These are phyloP conservation scores for Gracilinanus agilis DNA, from an alignment of 2,113 vertebrate species.

Conservation along the genomic window DNA sequence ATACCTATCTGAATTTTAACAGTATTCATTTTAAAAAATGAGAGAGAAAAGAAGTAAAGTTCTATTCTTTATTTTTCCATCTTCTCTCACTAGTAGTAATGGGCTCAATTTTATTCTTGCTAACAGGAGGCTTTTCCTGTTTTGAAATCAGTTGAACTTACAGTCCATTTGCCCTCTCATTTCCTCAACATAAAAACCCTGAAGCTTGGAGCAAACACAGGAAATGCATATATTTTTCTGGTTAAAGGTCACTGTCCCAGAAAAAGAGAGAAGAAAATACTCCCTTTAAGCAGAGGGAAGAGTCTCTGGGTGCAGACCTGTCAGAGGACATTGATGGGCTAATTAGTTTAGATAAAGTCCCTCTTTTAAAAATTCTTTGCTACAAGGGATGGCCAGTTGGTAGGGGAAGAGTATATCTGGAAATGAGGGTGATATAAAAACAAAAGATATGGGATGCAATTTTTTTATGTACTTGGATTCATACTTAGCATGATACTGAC, in stretches of 20 bases:
- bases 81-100: slow-evolving; percentile 13
- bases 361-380: neutral
- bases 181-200: neutral
- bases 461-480: neutral
- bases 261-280: neutral
- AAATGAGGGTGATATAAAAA: neutral
- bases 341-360: neutral
- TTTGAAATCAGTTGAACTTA: slow-evolving; percentile 42
- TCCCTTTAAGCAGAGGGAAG: neutral
- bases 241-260: neutral
- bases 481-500: neutral
- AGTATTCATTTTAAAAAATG: slow-evolving; percentile 1
- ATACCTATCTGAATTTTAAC: slow-evolving; percentile 73
- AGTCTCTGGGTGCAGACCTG: neutral
- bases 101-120: slow-evolving; percentile 19
- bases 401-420: neutral
- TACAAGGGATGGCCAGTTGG: neutral
- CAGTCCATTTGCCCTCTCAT: slow-evolving; percentile 38
- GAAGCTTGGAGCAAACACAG: neutral
- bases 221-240: neutral
- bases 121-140: slow-evolving; percentile 14
- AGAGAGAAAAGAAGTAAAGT: slow-evolving; percentile 29
- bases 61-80: slow-evolving; percentile 14
- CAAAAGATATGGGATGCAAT: neutral
- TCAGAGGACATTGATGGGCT: neutral